Evolutionary conservation across 2,888 invertebrate genomes (phyloP).

Genomic region (Therioaphis trifolii): DNA sequence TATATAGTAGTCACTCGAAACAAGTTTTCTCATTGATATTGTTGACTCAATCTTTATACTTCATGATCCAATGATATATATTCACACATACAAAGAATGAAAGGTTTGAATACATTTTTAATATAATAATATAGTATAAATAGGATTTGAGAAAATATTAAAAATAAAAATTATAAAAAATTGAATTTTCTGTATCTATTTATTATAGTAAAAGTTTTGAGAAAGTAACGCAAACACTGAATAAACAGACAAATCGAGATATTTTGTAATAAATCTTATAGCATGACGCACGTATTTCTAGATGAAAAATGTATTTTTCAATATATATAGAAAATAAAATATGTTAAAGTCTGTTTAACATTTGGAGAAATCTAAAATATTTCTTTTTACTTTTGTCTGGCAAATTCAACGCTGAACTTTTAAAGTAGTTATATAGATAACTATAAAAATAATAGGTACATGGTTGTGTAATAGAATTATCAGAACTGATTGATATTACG

Average conservation of each 20-base stretch:
- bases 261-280: slow-evolving; percentile 52
- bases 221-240: slow-evolving; percentile 47
- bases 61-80: not conserved
- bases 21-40: too few relatives aligned
- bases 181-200: slow-evolving; percentile 9
- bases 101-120: not conserved
- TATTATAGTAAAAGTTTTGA: slow-evolving; percentile 39
- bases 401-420: not conserved
- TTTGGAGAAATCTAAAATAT: slow-evolving; percentile 28
- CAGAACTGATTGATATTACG: not conserved
- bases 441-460: not conserved
- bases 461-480: not conserved
- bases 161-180: not conserved
- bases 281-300: slow-evolving; percentile 38
- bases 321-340: slow-evolving; percentile 43
- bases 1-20: too few relatives aligned
- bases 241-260: slow-evolving; percentile 45
- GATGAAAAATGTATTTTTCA: slow-evolving; percentile 46
- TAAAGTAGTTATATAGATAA: not conserved
- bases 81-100: not conserved
- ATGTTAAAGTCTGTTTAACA: not conserved
- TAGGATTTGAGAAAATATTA: not conserved
- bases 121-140: not conserved
- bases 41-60: not conserved
- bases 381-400: not conserved